Conservation (phyloP, 37 sponge, comb jelly and placozoan genomes). For the Halichondria panicea region DNA sequence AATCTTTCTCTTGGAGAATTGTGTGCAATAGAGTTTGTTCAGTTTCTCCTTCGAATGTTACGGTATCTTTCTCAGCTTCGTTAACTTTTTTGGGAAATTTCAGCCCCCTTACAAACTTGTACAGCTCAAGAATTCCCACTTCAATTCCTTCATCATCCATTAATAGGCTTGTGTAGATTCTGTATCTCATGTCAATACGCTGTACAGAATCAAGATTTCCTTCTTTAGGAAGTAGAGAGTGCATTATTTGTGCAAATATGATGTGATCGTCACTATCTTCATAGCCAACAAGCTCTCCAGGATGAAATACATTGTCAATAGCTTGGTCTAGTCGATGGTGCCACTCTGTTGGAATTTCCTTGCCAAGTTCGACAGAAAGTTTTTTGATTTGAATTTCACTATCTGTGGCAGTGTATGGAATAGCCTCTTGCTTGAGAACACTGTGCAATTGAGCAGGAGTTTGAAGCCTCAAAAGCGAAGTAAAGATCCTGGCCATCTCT, state of each 20-base stretch:
- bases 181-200: slow-evolving; percentile 8
- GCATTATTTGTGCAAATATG: slow-evolving; percentile 45
- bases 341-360: slow-evolving; percentile 24
- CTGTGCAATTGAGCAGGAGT: neutral
- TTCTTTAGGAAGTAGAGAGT: slow-evolving; percentile 3
- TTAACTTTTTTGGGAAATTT: no score
- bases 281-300: slow-evolving; percentile 65
- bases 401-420: neutral
- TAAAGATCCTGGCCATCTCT: neutral
- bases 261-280: slow-evolving; percentile 23
- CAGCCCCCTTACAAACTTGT: slow-evolving; percentile 27
- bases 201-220: neutral
- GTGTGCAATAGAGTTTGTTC: no score
- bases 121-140: slow-evolving; percentile 29
- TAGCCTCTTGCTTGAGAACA: neutral
- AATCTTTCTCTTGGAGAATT: no score
- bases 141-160: slow-evolving; percentile 7
- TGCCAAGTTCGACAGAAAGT: slow-evolving; percentile 14
- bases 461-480: neutral
- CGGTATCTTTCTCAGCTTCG: no score
- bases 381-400: neutral
- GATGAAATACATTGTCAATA: slow-evolving; percentile 32
- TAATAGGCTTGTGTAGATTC: neutral
- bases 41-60: no score
- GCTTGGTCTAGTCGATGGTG: slow-evolving; percentile 42